phyloP scores from a whole-genome alignment of 2,113 vertebrate genomes.

The Megaceryle maxima region DNA sequence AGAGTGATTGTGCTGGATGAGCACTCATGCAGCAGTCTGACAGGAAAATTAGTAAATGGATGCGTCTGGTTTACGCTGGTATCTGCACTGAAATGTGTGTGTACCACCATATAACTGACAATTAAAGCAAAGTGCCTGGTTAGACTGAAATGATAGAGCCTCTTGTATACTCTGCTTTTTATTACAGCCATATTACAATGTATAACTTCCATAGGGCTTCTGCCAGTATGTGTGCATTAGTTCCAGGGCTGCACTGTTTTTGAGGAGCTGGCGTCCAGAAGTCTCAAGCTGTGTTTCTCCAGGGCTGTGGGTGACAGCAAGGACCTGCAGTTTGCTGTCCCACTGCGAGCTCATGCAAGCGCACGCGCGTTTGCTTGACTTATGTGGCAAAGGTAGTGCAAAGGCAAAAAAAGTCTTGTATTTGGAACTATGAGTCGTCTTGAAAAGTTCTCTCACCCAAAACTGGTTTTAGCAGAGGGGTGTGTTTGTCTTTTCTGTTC shows the following conservation, averaged over 20 bases:
- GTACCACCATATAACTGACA: not conserved
- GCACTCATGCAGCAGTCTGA: not conserved
- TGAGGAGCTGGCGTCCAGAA: not conserved
- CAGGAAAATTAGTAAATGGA: not conserved
- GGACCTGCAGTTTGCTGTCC: no score
- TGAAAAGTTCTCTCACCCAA: no score
- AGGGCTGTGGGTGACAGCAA: not conserved
- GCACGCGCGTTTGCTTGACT: no score
- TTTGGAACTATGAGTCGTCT: no score
- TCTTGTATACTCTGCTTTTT: not conserved
- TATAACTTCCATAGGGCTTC: not conserved
- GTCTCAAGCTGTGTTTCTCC: rapidly evolving
- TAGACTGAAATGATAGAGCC: conserved; percentile 10
- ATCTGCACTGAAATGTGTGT: not conserved
- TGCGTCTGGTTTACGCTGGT: not conserved
- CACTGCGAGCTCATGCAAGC: no score
- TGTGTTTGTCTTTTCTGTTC: no score
- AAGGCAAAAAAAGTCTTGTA: no score
- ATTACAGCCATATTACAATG: not conserved
- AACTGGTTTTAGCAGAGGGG: no score
- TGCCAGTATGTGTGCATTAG: rapidly evolving
- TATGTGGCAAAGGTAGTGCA: no score
- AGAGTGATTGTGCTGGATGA: not conserved
- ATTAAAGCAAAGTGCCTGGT: conserved; percentile 43
- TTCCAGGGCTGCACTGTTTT: not conserved